Percentiles rank a stretch among this genome's conserved stretches.
These are phyloP conservation scores for Daphoenositta chrysoptera DNA, from an alignment of 2,113 vertebrate species.

Conservation along the genomic window DNA sequence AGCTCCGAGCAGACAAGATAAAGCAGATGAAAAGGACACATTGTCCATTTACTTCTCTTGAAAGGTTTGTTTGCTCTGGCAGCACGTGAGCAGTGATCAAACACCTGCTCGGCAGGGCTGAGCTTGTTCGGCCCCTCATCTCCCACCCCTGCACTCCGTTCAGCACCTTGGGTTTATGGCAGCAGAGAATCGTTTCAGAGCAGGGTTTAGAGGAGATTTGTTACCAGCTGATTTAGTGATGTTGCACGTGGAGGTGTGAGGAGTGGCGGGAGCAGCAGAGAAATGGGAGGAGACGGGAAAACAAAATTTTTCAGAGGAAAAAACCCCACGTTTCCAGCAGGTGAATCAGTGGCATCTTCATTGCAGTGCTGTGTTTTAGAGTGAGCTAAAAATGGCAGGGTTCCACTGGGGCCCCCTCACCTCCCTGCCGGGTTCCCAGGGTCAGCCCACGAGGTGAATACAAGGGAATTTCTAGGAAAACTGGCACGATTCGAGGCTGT, in stretches of 20 bases:
- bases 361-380: no score
- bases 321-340: background rate
- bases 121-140: background rate
- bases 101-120: background rate
- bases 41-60: background rate
- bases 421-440: background rate
- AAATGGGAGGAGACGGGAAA: background rate
- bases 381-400: accelerated
- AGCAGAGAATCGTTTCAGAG: background rate
- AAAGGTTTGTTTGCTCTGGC: background rate
- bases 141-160: background rate
- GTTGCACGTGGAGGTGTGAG: background rate
- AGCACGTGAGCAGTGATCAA: background rate
- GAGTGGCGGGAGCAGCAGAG: background rate
- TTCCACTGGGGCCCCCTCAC: background rate
- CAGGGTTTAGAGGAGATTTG: background rate
- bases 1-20: background rate
- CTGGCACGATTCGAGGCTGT: background rate
- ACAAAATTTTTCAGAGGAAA: background rate
- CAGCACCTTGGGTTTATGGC: background rate
- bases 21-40: background rate
- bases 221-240: background rate
- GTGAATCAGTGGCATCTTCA: background rate
- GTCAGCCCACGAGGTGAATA: background rate
- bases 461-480: background rate